Evolutionary conservation across 2,797 vertebrate species (phyloP).

Genomic region (Sciurus vulgaris): DNA sequence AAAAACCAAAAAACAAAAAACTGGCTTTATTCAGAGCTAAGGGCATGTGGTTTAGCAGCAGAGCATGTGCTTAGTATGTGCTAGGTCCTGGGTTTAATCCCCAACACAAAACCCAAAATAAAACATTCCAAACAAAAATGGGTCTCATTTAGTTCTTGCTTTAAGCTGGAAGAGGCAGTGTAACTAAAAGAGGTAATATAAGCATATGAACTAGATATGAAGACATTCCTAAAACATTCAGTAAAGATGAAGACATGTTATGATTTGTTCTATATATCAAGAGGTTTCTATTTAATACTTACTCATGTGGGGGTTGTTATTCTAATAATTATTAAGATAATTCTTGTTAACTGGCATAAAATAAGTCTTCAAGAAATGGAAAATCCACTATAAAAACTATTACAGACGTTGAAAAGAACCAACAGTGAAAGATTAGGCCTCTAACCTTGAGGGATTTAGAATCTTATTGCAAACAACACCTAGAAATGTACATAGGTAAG

Average conservation of each 20-base stretch:
- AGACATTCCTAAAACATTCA: conserved; percentile 51
- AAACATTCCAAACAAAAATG: conserved; percentile 10
- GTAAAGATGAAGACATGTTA: conserved; percentile 21
- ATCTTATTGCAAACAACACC: conserved; percentile 22
- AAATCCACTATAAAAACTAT: conserved; percentile 26
- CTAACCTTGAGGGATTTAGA: neutral
- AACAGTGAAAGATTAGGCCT: conserved; percentile 46
- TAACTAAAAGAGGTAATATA: neutral
- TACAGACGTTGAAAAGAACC: conserved; percentile 12
- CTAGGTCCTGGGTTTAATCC: neutral
- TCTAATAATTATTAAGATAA: conserved; percentile 48
- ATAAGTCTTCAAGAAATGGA: conserved; percentile 34
- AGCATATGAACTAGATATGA: conserved; percentile 30
- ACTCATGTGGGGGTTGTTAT: neutral
- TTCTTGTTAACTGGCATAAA: conserved; percentile 55
- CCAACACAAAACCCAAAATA: neutral
- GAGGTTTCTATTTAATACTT: conserved; percentile 53
- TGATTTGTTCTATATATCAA: conserved; percentile 7
- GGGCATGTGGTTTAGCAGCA: neutral
- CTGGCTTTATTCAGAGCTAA: neutral
- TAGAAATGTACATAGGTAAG: neutral
- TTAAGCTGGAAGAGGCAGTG: neutral
- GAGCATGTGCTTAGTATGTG: neutral
- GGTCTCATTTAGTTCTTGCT: conserved; percentile 46
- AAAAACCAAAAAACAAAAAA: no score